These are phyloP conservation scores for Podarcis lilfordi DNA, from an alignment of 2,797 vertebrate species.

Conservation along the genomic window DNA sequence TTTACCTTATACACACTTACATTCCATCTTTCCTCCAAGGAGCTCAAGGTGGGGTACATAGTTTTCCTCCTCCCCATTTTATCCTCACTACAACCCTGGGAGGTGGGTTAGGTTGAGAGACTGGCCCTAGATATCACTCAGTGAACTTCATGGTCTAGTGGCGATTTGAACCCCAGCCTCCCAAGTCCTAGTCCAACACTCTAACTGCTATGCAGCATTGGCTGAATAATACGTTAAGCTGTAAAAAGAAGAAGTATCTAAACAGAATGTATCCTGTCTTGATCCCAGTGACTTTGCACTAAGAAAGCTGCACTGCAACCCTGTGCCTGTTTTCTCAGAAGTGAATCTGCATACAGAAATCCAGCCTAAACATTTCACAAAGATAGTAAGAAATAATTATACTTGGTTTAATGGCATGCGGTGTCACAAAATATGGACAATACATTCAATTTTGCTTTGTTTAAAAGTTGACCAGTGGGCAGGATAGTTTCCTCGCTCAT, in stretches of 20 bases:
- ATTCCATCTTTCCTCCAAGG: too few relatives aligned
- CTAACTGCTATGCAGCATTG: too few relatives aligned
- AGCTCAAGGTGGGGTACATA: too few relatives aligned
- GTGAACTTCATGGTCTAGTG: too few relatives aligned
- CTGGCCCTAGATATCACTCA: too few relatives aligned
- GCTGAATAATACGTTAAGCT: too few relatives aligned
- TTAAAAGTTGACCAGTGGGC: conserved; percentile 78
- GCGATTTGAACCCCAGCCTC: too few relatives aligned
- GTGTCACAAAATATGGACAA: conserved; percentile 76
- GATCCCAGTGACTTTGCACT: conserved; percentile 73
- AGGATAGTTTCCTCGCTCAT: conserved; percentile 50
- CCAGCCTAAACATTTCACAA: conserved; percentile 65
- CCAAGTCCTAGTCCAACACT: too few relatives aligned
- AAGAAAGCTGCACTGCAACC: conserved; percentile 68
- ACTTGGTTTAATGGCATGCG: conserved; percentile 77
- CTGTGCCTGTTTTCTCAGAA: neutral
- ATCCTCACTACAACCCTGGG: too few relatives aligned
- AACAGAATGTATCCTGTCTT: conserved; percentile 56
- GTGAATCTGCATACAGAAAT: neutral
- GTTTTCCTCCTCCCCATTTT: too few relatives aligned
- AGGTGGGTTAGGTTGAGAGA: too few relatives aligned
- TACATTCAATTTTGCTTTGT: conserved; percentile 76
- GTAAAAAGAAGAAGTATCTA: conserved; percentile 36
- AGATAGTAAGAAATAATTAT: conserved; percentile 74
- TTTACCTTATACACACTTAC: neutral